Conservation (phyloP, 1,140 invertebrate genomes). For the Trichonephila clavata region DNA sequence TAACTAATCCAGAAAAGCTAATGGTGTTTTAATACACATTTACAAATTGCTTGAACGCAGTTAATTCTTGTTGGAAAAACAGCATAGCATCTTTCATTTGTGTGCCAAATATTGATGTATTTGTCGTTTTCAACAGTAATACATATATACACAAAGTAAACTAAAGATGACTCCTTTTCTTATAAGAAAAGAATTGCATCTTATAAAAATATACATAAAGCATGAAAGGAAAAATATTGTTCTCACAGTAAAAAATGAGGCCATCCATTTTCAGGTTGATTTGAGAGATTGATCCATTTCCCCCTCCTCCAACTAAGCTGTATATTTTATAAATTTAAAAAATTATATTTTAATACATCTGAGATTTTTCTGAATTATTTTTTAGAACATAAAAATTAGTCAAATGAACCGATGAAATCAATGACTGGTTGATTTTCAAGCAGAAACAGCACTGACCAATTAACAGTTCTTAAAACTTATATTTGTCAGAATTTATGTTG, state of each 20-base stretch:
- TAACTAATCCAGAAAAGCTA: constrained; percentile 32
- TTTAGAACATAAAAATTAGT: too few relatives aligned
- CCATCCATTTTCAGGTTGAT: neutral
- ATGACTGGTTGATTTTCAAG: too few relatives aligned
- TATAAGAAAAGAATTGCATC: neutral
- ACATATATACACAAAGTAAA: neutral
- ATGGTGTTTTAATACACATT: neutral
- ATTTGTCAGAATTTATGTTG: too few relatives aligned
- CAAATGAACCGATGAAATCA: too few relatives aligned
- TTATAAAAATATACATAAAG: neutral
- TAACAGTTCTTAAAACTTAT: too few relatives aligned
- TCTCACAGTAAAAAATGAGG: neutral
- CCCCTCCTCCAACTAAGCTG: too few relatives aligned
- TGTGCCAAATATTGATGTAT: too few relatives aligned
- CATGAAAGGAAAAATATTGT: neutral
- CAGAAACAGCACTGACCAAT: too few relatives aligned
- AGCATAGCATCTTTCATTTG: neutral
- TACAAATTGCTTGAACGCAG: constrained; percentile 42
- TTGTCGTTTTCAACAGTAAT: neutral
- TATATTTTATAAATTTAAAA: too few relatives aligned
- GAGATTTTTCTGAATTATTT: too few relatives aligned
- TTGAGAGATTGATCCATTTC: neutral
- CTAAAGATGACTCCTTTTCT: neutral
- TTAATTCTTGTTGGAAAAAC: neutral
- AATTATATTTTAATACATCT: too few relatives aligned